Percentiles rank a stretch among this genome's conserved stretches.
Conservation (phyloP, 2,888 invertebrate genomes). For the Ectemnius lituratus region DNA sequence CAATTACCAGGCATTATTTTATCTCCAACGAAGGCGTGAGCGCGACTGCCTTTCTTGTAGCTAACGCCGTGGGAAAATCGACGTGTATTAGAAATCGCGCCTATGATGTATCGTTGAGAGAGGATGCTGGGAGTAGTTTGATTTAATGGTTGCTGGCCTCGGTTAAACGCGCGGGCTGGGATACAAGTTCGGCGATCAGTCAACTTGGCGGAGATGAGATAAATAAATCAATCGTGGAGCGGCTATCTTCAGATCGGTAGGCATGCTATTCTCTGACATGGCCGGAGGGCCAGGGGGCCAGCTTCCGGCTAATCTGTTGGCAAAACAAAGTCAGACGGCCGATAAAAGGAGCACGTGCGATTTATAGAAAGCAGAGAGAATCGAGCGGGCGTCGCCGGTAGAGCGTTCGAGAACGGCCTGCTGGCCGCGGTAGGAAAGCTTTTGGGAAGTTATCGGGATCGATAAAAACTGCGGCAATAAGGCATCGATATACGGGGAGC, state of each 20-base stretch:
- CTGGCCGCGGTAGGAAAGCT: too few species aligned
- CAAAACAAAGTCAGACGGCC: conserved; percentile 52
- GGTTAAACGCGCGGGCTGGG: not conserved
- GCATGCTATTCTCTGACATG: conserved; percentile 17
- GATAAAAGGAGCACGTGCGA: conserved; percentile 54
- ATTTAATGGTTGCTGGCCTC: not conserved
- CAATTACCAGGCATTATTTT: conserved; percentile 21
- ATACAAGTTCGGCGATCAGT: conserved; percentile 2
- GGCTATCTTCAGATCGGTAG: conserved; percentile 29
- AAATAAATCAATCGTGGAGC: conserved; percentile 44
- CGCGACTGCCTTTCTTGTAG: too few species aligned
- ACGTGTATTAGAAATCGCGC: not conserved
- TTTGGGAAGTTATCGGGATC: conserved; percentile 66
- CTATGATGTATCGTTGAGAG: not conserved
- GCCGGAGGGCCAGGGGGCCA: conserved; percentile 22
- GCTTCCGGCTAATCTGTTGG: conserved; percentile 58
- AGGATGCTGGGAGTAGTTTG: not conserved
- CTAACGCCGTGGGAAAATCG: conserved; percentile 1
- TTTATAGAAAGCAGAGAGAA: conserved; percentile 57
- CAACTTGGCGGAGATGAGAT: not conserved
- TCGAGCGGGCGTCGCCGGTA: conserved; percentile 39
- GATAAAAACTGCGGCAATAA: conserved; percentile 68
- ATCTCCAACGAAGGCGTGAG: not conserved
- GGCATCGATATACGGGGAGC: conserved; percentile 50
- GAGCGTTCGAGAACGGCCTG: not conserved